Conservation (phyloP, 2,888 invertebrate species). For the Autographa gamma region DNA sequence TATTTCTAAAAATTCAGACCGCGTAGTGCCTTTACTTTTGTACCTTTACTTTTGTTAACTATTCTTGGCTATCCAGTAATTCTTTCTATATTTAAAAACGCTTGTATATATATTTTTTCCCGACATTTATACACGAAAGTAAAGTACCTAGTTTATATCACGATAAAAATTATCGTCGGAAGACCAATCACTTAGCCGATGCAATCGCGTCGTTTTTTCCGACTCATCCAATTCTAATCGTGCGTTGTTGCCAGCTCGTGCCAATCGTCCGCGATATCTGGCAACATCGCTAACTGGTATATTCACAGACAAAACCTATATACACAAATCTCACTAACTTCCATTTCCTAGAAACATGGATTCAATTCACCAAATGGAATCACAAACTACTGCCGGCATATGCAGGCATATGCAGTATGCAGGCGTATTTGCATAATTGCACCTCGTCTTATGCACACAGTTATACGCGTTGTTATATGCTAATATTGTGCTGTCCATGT, state of each 20-base stretch:
- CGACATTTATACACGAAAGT: background rate
- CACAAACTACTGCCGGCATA: slow-evolving; percentile 47
- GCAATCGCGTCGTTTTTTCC: background rate
- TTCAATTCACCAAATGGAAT: slow-evolving; percentile 54
- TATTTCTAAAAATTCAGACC: no score
- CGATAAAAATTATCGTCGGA: background rate
- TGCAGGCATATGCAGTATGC: slow-evolving; percentile 10
- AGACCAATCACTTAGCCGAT: background rate
- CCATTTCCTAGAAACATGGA: slow-evolving; percentile 36
- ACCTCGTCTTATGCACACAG: slow-evolving; percentile 46
- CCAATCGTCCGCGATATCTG: background rate
- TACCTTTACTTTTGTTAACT: no score
- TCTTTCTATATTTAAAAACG: no score
- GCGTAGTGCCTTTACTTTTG: no score
- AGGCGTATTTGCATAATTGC: slow-evolving; percentile 56
- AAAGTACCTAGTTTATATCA: background rate
- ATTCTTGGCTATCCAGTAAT: no score
- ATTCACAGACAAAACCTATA: background rate
- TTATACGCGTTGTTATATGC: slow-evolving; percentile 10
- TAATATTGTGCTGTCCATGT: slow-evolving; percentile 30
- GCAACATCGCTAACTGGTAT: background rate
- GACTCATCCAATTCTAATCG: background rate
- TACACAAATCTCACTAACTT: slow-evolving; percentile 33
- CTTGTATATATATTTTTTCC: no score
- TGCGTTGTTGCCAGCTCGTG: background rate